Conservation (phyloP, 92 coral and sea anemone genomes). For the Siderastrea siderea region DNA sequence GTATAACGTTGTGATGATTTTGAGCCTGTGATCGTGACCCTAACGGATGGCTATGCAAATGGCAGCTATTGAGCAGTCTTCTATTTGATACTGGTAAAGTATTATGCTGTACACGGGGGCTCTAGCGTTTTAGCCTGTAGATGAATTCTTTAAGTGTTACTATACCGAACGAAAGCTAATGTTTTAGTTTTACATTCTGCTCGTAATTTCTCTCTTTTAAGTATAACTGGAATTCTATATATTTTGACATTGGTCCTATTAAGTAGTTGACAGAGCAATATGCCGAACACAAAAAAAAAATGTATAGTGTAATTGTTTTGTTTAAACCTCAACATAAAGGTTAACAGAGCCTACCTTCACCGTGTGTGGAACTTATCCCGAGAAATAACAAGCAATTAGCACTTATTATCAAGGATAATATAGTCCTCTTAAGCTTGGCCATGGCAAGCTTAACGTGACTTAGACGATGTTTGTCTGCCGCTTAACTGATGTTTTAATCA, state of each 20-base stretch:
- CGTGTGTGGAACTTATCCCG: background rate
- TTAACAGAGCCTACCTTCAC: conserved; percentile 3
- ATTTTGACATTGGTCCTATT: background rate
- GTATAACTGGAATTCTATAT: no score
- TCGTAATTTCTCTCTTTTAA: no score
- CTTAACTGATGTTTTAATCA: background rate
- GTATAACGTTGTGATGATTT: no score
- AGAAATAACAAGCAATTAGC: background rate
- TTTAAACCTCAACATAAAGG: background rate
- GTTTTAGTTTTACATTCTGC: no score
- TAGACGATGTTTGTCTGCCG: background rate
- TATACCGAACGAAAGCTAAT: no score
- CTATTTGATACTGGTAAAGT: no score
- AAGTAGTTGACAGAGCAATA: background rate
- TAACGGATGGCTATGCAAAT: no score
- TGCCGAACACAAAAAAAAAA: background rate
- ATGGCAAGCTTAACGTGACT: background rate
- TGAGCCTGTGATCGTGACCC: no score
- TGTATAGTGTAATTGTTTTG: background rate
- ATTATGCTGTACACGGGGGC: no score
- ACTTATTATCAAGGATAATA: background rate
- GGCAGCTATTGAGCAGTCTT: no score
- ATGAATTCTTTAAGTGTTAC: no score
- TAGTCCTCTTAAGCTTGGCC: background rate
- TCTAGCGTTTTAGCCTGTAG: no score